Evolutionary conservation across 37 sponge, comb jelly and placozoan genomes (phyloP), one percentile per base, ranked within the genome.

Genomic region (Amphimedon queenslandica): DNA sequence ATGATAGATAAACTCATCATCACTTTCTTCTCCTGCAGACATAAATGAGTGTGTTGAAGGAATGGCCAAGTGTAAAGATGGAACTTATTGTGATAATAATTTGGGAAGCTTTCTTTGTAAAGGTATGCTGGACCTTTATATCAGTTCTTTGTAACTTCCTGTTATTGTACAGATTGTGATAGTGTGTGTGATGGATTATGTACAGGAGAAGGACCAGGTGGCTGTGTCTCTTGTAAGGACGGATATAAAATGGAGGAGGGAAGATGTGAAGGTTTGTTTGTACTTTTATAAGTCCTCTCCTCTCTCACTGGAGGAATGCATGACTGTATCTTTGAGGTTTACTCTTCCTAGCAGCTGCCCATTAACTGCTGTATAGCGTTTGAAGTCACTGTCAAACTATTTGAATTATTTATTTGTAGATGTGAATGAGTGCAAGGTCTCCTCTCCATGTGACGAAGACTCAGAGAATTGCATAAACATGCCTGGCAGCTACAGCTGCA

Each of bases 71-170:
- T 94, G 95, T 63, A 71, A 64, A 20, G 91, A 80, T 23, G 91
- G 88, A 2, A 82, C 78, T 16, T 86, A 87, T 65, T 94, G 95
- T 77, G 79, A 75, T 18, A 94, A 94, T 65, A 58, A 77, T n/a
- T 77, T 70, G 36, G 88, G 92, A 1, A 75, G 42, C 4, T 85
- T 83, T 64, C 13, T 36, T 47, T 89, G 90, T 57, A 69, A 79
- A 80, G 85, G 90, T 89, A n/a, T n/a, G n/a, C n/a, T n/a, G n/a
- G n/a, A n/a, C n/a, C n/a, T n/a, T n/a, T n/a, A n/a, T n/a, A n/a
- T n/a, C 13, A 47, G 51, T 13, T 47, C 8, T 18, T 8, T 23
- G 37, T 42, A 23, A 73, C 32, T 3, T 39, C 4, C n/a, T 60
- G 37, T n/a, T 27, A 43, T 4, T 27, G 13, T 40, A 21, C 69